phyloP scores from a whole-genome alignment of 2,113 vertebrate genomes.

The Delphinapterus leucas region DNA sequence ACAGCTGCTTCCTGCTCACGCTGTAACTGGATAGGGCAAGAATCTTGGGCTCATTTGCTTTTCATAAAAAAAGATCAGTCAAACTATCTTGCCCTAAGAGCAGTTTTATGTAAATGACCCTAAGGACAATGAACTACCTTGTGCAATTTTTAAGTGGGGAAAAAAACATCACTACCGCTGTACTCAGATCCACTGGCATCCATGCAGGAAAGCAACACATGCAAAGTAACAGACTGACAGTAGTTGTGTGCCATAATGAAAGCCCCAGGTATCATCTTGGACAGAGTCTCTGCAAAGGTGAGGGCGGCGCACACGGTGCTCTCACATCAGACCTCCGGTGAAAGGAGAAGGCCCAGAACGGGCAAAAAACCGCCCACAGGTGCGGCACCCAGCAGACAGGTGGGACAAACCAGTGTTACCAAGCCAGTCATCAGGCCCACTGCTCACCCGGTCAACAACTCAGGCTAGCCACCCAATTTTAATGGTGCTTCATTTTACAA shows the following conservation, averaged over 20 bases:
- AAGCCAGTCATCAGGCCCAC: neutral
- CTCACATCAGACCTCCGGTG: rapidly evolving
- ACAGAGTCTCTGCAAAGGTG: rapidly evolving
- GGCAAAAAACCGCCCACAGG: neutral
- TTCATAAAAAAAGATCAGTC: neutral
- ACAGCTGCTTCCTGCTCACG: neutral
- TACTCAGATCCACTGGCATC: no score
- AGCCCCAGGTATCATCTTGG: rapidly evolving
- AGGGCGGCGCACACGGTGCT: rapidly evolving
- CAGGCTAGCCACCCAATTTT: neutral
- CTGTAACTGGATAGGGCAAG: neutral
- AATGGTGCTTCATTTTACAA: neutral
- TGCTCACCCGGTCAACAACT: neutral
- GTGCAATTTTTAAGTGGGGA: neutral
- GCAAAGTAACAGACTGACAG: neutral
- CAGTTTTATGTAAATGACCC: neutral
- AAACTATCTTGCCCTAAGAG: neutral
- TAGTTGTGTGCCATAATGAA: rapidly evolving
- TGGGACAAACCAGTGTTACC: rapidly evolving
- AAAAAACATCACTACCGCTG: neutral
- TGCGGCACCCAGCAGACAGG: neutral
- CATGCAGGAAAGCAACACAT: neutral
- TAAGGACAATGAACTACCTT: neutral
- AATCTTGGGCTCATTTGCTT: neutral
- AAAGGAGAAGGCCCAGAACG: neutral